Evolutionary conservation across 2,797 vertebrate species (phyloP).

Genomic region (Erethizon dorsatum): DNA sequence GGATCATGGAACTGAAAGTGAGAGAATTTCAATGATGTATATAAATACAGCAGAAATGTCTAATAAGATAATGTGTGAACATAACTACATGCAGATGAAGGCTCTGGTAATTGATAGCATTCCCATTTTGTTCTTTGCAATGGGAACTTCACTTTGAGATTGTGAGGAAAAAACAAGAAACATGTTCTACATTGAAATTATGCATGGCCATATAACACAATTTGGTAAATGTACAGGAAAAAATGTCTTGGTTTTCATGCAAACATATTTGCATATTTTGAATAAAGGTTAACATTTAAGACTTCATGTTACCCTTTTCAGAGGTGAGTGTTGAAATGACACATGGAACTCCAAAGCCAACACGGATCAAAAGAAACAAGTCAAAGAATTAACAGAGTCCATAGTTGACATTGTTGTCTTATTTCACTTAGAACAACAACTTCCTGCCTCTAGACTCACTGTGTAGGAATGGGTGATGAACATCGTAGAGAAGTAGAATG

Average conservation of each 20-base stretch:
- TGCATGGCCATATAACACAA: not conserved
- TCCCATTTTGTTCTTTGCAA: not conserved
- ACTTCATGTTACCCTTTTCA: not conserved
- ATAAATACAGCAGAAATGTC: not conserved
- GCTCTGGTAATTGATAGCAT: not conserved
- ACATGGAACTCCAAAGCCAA: not conserved
- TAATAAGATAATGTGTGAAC: not conserved
- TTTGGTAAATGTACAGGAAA: not conserved
- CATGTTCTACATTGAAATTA: not conserved
- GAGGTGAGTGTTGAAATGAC: not conserved
- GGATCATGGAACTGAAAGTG: not conserved
- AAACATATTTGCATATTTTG: not conserved
- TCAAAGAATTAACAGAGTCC: not conserved
- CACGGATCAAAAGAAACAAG: not conserved
- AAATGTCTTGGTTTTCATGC: not conserved
- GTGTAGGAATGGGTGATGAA: not conserved
- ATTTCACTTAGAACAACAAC: not conserved
- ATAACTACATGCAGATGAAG: not conserved
- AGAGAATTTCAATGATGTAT: not conserved
- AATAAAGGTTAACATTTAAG: not conserved
- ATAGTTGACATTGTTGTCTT: not conserved
- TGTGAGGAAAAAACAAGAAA: not conserved
- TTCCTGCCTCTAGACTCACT: not conserved
- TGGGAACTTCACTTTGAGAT: not conserved
- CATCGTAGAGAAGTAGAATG: not conserved